phyloP scores from a whole-genome alignment of 2,888 invertebrate genomes.

The Gisinianus flammeolus region DNA sequence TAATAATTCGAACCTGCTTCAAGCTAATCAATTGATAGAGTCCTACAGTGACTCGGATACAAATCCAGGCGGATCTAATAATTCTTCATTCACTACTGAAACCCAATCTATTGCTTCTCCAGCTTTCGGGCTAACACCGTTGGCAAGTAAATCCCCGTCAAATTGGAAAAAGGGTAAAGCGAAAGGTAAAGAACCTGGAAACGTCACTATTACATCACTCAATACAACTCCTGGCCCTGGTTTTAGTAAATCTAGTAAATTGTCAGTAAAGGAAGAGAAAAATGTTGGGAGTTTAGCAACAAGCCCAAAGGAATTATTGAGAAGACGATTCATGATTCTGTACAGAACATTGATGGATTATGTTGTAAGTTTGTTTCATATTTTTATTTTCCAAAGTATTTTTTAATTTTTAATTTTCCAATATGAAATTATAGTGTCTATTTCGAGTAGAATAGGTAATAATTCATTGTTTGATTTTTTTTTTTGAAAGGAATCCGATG shows the following conservation, averaged over 20 bases:
- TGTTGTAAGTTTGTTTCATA: constrained; percentile 69
- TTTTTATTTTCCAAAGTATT: too few relatives aligned
- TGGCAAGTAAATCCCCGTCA: constrained; percentile 17
- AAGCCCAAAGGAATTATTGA: constrained; percentile 63
- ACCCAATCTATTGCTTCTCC: not conserved
- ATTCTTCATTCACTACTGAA: constrained; percentile 26
- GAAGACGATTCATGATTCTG: constrained; percentile 79
- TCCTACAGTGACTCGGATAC: constrained; percentile 29
- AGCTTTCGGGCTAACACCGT: not conserved
- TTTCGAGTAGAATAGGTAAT: too few relatives aligned
- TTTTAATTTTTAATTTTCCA: not conserved
- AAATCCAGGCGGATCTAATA: constrained; percentile 19
- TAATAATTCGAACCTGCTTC: not conserved
- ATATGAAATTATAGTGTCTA: too few relatives aligned
- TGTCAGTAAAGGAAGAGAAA: constrained; percentile 61
- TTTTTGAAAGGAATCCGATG: constrained; percentile 64
- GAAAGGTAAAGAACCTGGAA: constrained; percentile 7
- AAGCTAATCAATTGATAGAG: constrained; percentile 1
- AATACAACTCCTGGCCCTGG: constrained; percentile 22
- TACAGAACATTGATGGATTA: constrained; percentile 77
- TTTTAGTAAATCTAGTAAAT: constrained; percentile 5
- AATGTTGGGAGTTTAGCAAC: constrained; percentile 59
- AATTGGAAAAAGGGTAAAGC: constrained; percentile 25
- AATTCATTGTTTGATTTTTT: constrained; percentile 49
- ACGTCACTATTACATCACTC: not conserved